Conservation (phyloP, 2,113 vertebrate species). For the Coreoperca whiteheadi region DNA sequence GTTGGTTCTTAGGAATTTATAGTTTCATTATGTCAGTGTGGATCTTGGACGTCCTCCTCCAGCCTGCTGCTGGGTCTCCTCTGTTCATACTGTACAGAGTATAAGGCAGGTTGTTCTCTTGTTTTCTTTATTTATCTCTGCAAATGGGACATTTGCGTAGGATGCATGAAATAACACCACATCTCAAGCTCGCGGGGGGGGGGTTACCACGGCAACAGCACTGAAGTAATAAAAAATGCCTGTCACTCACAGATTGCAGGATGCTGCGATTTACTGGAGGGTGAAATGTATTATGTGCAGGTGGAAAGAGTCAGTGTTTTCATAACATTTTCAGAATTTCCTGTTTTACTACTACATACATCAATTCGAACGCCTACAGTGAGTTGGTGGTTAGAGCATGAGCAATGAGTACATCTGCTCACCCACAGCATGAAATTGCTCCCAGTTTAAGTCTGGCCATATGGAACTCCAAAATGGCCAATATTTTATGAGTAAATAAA, state of each 20-base stretch:
- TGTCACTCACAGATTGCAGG: conserved; percentile 19
- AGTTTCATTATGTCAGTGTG: neutral
- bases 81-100: neutral
- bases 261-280: neutral
- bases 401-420: neutral
- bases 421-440: neutral
- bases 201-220: conserved; percentile 71
- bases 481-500: neutral
- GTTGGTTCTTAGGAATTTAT: neutral
- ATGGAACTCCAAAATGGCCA: neutral
- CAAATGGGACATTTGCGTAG: neutral
- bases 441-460: neutral
- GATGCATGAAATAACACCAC: conserved; percentile 24
- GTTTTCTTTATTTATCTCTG: conserved; percentile 26
- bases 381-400: neutral
- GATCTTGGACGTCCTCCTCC: neutral
- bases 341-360: neutral
- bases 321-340: neutral
- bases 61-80: neutral
- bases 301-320: neutral
- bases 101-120: neutral
- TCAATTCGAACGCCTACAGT: neutral
- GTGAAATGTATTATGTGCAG: conserved; percentile 1
- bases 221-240: conserved; percentile 38
- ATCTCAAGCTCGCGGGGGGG: conserved; percentile 45